phyloP scores from a whole-genome alignment of 2,888 invertebrate genomes.

The Pseudeuparius sepicola region DNA sequence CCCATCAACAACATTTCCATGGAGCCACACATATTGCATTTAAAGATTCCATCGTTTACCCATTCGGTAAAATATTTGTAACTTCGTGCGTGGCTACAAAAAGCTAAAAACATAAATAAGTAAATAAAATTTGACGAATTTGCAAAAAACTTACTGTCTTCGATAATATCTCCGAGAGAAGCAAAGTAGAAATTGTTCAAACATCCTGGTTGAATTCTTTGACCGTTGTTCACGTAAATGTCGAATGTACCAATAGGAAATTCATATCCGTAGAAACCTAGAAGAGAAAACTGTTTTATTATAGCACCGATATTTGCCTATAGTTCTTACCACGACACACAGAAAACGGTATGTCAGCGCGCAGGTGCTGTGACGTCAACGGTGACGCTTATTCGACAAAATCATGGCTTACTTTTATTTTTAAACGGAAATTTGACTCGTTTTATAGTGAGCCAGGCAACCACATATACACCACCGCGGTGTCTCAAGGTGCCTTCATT shows the following conservation, averaged over 20 bases:
- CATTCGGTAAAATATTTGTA: constrained; percentile 25
- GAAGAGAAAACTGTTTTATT: too few species aligned
- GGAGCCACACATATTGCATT: constrained; percentile 22
- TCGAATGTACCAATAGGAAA: constrained; percentile 46
- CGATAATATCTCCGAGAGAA: constrained; percentile 21
- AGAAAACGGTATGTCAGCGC: too few species aligned
- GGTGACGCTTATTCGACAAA: too few species aligned
- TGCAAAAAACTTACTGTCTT: constrained; percentile 25
- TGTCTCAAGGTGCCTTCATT: too few species aligned
- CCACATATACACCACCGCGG: too few species aligned
- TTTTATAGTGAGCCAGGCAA: too few species aligned
- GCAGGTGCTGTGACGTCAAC: too few species aligned
- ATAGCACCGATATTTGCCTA: too few species aligned
- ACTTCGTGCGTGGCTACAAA: constrained; percentile 28
- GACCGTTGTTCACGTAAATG: constrained; percentile 49
- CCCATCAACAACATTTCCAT: constrained; percentile 11
- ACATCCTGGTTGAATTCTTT: constrained; percentile 45
- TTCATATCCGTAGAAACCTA: constrained; percentile 38
- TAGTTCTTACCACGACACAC: too few species aligned
- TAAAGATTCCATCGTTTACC: constrained; percentile 23
- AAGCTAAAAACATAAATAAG: constrained; percentile 21
- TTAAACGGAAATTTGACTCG: too few species aligned
- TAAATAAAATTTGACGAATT: background rate
- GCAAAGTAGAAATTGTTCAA: constrained; percentile 19
- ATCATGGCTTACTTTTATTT: too few species aligned